Evolutionary conservation across 2,888 invertebrate genomes (phyloP), one percentile per base, ranked within the genome.

Genomic region (Automeris io): DNA sequence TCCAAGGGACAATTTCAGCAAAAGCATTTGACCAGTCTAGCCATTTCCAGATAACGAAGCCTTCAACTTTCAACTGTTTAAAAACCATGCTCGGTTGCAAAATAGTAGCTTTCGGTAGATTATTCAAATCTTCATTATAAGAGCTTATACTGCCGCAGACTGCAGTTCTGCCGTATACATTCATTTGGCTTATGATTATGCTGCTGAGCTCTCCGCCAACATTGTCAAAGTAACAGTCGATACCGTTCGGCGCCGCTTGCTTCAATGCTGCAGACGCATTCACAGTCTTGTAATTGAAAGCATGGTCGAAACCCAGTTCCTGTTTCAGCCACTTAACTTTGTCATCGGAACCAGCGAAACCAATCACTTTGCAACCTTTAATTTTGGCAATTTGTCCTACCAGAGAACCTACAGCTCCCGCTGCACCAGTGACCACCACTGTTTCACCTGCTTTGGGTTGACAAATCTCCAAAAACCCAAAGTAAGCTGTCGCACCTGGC

Each of bases 361-460:
- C 93, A 47, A 94, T 90, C 0, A 93, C 74, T 46, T 42, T 65
- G 47, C 70, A 74, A 50, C 89, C 91, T 72, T 90, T 90, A 18
- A 92, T 88, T 69, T 92, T 93, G 0, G 90, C 93, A 35, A 94
- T 91, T 71, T 94, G 93, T 2, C 93, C 93, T 0, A 92, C 93
- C 7, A 90, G 61, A 38, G 89, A 90, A 2, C 94, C 94, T 0
- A 93, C 92, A 2, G 93, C 93, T 1, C 94, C 94, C 0, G 92
- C 93, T 2, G 93, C 94, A 0, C 90, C 89, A 2, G 89, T 90
- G 2, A 94, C 90, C 0, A 93, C 90, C 0, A 94, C 88, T 0
- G 90, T 91, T 57, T 93, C 92, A 2, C 91, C 92, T 2, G 80
- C 50, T 67, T 91, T 90, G 0, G 92, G 91, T 33, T 90, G 66